These are phyloP conservation scores for Agonum fuliginosum DNA, from an alignment of 2,888 invertebrate species.

Conservation along the genomic window DNA sequence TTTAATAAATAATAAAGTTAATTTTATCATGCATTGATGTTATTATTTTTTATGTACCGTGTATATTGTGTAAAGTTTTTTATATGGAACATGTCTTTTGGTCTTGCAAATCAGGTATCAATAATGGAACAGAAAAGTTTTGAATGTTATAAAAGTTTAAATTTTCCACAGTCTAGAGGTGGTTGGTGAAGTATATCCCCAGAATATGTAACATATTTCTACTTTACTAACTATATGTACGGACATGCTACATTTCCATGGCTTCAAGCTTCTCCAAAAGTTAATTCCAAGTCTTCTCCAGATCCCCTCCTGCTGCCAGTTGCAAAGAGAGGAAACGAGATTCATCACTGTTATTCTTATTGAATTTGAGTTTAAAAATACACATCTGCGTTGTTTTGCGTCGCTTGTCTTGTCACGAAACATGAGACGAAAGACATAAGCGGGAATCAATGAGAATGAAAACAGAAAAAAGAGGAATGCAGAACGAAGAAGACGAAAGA, in stretches of 20 bases:
- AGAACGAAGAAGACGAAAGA: background rate
- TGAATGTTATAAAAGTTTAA: background rate
- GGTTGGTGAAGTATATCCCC: background rate
- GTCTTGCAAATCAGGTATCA: too few species aligned
- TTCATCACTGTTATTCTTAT: slow-evolving; percentile 59
- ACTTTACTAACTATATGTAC: slow-evolving; percentile 22
- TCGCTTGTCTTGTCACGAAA: slow-evolving; percentile 38
- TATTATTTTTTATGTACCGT: too few species aligned
- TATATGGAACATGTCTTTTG: too few species aligned
- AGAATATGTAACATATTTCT: background rate
- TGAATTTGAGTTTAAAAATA: slow-evolving; percentile 55
- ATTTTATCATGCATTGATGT: too few species aligned
- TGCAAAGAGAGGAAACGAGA: slow-evolving; percentile 55
- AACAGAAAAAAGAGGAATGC: slow-evolving; percentile 8
- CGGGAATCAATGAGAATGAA: slow-evolving; percentile 11
- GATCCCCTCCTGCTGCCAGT: slow-evolving; percentile 45
- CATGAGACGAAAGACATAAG: background rate
- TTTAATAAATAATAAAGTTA: too few species aligned
- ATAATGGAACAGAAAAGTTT: too few species aligned
- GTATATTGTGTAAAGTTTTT: too few species aligned
- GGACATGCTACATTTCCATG: slow-evolving; percentile 31
- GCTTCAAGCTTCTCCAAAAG: slow-evolving; percentile 50
- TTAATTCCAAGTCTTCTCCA: slow-evolving; percentile 56
- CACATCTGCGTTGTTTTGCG: slow-evolving; percentile 41
- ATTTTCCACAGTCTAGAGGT: background rate